Conservation (phyloP, 2,113 vertebrate genomes). For the Synchiropus splendidus region DNA sequence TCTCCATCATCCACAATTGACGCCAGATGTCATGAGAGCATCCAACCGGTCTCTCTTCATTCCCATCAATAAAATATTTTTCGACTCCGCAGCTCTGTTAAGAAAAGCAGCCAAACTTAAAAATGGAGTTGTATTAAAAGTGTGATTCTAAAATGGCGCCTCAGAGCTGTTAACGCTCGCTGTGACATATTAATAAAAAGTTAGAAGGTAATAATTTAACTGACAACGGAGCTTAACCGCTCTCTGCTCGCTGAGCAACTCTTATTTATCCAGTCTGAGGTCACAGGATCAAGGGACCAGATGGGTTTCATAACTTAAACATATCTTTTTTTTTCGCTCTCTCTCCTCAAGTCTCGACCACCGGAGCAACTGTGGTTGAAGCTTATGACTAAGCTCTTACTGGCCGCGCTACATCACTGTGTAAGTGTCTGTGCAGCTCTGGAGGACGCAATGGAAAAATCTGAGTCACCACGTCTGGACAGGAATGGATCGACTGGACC, state of each 20-base stretch:
- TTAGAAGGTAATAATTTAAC: conserved; percentile 17
- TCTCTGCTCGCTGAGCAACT: conserved; percentile 14
- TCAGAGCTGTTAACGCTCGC: too few species aligned
- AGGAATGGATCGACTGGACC: conserved; percentile 47
- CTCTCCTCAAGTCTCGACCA: conserved; percentile 32
- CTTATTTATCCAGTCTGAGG: conserved; percentile 46
- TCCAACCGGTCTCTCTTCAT: too few species aligned
- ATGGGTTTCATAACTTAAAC: conserved; percentile 42
- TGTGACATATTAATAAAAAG: background rate
- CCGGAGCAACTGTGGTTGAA: conserved; percentile 46
- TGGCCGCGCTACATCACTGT: conserved; percentile 40
- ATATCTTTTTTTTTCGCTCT: conserved; percentile 37
- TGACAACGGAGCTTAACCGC: conserved; percentile 1
- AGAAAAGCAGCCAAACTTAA: too few species aligned
- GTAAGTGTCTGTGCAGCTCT: conserved; percentile 31
- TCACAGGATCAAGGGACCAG: conserved; percentile 32
- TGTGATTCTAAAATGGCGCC: too few species aligned
- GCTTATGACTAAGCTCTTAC: conserved; percentile 56
- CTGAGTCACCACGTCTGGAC: conserved; percentile 64
- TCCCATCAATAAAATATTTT: too few species aligned
- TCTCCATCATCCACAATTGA: too few species aligned
- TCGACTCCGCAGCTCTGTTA: too few species aligned
- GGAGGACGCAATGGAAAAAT: conserved; percentile 48
- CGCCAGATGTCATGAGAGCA: too few species aligned
- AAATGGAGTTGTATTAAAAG: too few species aligned